Base-by-base conservation (phyloP, 2,888 invertebrate species). In the Odontomyia ornata region DNA sequence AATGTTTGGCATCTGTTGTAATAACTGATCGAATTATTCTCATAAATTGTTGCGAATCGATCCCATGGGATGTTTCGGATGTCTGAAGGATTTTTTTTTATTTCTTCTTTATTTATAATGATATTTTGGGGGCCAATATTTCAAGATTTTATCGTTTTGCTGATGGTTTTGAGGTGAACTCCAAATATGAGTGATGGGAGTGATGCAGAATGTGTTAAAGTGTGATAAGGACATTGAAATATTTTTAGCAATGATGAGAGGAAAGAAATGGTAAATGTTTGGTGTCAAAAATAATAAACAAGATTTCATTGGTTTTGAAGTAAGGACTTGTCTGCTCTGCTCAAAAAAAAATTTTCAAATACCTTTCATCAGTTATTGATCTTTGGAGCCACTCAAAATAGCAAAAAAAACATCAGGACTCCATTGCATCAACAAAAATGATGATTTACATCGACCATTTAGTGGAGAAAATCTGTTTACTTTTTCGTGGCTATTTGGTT, bases 11-110 rank as follows among this genome's bases (percentile, higher is more conserved):
- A 76, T 71, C 62, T 62, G 52, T 60, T 75, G 69, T 75, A 75
- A 77, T 77, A 77, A 71, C 75, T 75, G 77, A 77, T 77, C 77
- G 76, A 77, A 77, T 77, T 75, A 77, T 77, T 76, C 71, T 64
- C 75, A 77, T 77, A 77, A 77, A 77, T 77, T 77, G 69, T 62
- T 25, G 75, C n/a, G 62, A 77, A 77, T 67, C 28, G 75, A 30
- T 76, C 77, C 75, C 62, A 4, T 25, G 77, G 75, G 77, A 75
- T 3, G 36, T 21, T 43, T 57, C 30, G 36, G 30, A n/a, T 15
- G 27, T 28, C 13, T 15, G 43, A n/a, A 21, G 18, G 36, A 27
- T 21, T 67, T 47, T 52, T 46, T 71, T 27, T 36, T 36, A 9
- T 36, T 36, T 36, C 3, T 36, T 36, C 9, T 36, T 36, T 36